phyloP scores from a whole-genome alignment of 2,888 invertebrate species.

The Rutpela maculata region DNA sequence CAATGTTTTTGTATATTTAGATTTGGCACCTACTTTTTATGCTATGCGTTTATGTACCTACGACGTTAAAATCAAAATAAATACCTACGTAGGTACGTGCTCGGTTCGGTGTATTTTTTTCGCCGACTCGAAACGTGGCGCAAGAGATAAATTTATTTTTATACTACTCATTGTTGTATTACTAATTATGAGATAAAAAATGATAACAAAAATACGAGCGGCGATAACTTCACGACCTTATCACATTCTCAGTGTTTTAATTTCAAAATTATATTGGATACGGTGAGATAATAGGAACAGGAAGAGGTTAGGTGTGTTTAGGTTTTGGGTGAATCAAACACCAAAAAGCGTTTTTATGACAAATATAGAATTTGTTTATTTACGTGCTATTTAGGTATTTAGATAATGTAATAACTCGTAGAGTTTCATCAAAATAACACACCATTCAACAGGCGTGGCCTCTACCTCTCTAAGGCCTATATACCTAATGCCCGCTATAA shows the following conservation, averaged over 20 bases:
- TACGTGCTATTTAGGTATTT: too few relatives aligned
- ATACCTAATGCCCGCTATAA: too few relatives aligned
- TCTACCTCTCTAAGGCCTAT: too few relatives aligned
- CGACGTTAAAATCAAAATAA: conserved; percentile 26
- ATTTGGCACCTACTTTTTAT: conserved; percentile 7
- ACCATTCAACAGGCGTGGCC: too few relatives aligned
- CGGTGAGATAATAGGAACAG: too few relatives aligned
- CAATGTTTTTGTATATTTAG: background rate
- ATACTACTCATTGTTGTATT: background rate
- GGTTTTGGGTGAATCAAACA: too few relatives aligned
- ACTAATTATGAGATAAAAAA: background rate
- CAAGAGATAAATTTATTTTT: conserved; percentile 11
- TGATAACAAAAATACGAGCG: background rate
- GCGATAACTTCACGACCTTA: background rate
- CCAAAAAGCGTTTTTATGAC: too few relatives aligned
- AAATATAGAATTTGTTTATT: too few relatives aligned
- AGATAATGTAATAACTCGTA: too few relatives aligned
- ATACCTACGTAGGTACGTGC: background rate
- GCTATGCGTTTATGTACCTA: background rate
- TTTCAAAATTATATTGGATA: background rate
- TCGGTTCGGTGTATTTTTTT: background rate
- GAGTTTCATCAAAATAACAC: too few relatives aligned
- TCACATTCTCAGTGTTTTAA: background rate
- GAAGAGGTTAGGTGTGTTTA: too few relatives aligned
- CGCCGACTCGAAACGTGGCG: conserved; percentile 7